Evolutionary conservation across 2,888 invertebrate species (phyloP), one percentile per base, ranked within the genome.

Genomic region (Spisula subtruncata): DNA sequence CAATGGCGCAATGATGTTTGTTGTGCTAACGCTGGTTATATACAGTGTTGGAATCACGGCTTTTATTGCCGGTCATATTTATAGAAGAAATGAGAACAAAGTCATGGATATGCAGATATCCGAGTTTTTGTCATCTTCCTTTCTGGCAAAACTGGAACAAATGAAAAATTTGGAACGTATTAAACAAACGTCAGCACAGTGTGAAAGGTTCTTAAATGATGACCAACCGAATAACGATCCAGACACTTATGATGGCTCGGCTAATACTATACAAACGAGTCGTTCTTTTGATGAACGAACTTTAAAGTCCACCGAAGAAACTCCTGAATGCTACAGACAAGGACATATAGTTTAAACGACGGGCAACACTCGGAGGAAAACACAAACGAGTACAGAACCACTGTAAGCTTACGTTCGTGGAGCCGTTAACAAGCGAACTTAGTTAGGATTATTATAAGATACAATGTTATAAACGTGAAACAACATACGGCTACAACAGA

Each of bases 41-140:
- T 93, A 94, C 56, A 92, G 92, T 29, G 56, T 93, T 20, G 92
- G 93, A 51, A 93, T 94, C 14, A 87, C 93, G 12, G 92, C 92
- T 14, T 94, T 93, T 83, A 92, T 93, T n/a, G 93, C 92, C 20
- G 90, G 93, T 18, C 93, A 94, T 82, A 85, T 93, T 20, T 87
- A 91, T 46, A 92, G 87, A 41, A 85, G 90, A 46, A 20, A 71
- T 0, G 83, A 82, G 14, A 56, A 84, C 48, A 92, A 85, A 66
- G 88, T 89, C 2, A 83, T 89, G 32, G 92, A 93, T 46, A 54
- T 83, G 32, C 92, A 91, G 71, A 90, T 92, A 16, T 86, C 86
- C 16, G 86, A 89, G 20, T 89, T 81, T 54, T 66, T 89, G 32
- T 35, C 84, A 20, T 66, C 89, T 0, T 66, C 60, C 20, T 29